Percentiles rank a stretch among this genome's conserved stretches.
phyloP scores from a whole-genome alignment of 2,113 vertebrate species.

The Lophura nycthemera region DNA sequence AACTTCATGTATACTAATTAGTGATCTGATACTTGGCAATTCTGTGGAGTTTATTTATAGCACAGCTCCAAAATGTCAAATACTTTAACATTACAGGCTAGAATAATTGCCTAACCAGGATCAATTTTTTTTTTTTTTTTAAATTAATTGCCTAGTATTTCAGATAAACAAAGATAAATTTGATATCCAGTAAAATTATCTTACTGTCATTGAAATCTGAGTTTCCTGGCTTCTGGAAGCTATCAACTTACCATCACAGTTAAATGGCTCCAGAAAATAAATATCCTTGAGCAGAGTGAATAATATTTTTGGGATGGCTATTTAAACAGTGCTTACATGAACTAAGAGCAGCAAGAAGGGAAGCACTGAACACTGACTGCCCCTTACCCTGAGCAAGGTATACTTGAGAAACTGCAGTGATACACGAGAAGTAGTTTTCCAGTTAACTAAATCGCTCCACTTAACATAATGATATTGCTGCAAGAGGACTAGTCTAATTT shows the following conservation, averaged over 20 bases:
- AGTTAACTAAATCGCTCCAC: not conserved
- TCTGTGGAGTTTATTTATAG: not conserved
- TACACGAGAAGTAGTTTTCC: not conserved
- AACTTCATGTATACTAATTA: not conserved
- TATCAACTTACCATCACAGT: not conserved
- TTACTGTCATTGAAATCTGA: not conserved
- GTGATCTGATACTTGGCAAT: not conserved
- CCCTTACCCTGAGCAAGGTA: not conserved
- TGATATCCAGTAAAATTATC: not conserved
- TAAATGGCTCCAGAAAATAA: conserved; percentile 17
- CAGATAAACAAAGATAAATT: conserved; percentile 16
- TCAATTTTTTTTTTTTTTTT: not conserved
- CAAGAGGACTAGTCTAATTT: not conserved
- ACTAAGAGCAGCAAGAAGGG: not conserved
- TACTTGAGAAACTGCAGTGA: not conserved
- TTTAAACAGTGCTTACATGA: not conserved
- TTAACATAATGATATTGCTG: too few relatives aligned
- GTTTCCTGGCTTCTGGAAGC: not conserved
- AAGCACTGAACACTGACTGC: not conserved
- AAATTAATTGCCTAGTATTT: not conserved
- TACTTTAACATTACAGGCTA: not conserved
- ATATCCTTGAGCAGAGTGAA: not conserved
- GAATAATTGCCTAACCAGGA: not conserved
- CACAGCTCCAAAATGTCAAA: not conserved
- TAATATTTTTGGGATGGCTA: not conserved